Base-by-base conservation (phyloP, 2,888 invertebrate species). In the Dendrolimus pini region DNA sequence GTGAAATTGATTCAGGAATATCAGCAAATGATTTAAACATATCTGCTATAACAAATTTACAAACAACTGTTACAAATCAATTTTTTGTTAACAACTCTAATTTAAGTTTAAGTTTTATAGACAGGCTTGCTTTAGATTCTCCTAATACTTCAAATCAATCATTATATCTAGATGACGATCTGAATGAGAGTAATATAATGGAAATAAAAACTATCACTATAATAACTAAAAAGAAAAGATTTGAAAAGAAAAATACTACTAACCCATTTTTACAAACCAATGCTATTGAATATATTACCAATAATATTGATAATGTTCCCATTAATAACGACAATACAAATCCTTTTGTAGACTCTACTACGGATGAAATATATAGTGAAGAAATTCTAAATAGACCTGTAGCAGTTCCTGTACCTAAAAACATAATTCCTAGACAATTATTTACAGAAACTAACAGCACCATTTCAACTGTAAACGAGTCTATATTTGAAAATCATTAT, bases 131-230 rank as follows among this genome's bases (percentile, higher is more conserved):
- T 0, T 62, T 91, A 54, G 82, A 91, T 54, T 89, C 89, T 0
- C 89, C 91, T 0, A 80, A 76, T 56, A 55, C 71, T 1, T 85
- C 89, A 1, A 86, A 88, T 41, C 83, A 83, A 64, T 89, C 89
- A 0, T 63, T 91, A 13, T 87, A 80, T 61, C 74, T 88, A 1
- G 91, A 91, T 59, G 91, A 91, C 66, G 91, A 91, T 69, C 74
- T 91, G 54, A 91, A 91, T 64, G 91, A 91, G 70, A 91, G 91
- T 59, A 91, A 91, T 61, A 91, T 91, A 30, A 91, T 91, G 91
- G 91, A 91, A 65, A 90, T 91, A 2, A 91, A 91, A 79, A 89
- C 91, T 1, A 91, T 91, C 2, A 90, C 89, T 54, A 86, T 89
- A 10, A 83, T 90, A 14, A 89, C 89, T 0, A 90, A 87, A 60